Evolutionary conservation across 2,888 invertebrate species (phyloP), one percentile per base, ranked within the genome.

Genomic region (Parthenolecanium corni): DNA sequence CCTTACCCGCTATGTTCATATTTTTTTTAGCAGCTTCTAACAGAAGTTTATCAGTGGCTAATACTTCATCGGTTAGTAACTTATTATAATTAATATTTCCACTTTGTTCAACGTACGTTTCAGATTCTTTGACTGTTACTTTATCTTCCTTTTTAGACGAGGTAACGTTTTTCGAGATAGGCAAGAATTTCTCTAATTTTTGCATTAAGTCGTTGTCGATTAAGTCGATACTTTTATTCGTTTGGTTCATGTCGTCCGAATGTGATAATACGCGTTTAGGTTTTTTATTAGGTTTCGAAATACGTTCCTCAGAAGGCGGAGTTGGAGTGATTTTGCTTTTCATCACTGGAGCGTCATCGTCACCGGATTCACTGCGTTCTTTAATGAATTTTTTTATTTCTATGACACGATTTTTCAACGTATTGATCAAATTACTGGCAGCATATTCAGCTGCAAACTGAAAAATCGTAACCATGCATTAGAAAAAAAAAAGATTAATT

Each of bases 371-470:
- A 20, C 31, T 64, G 14, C 69, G 69, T 36, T 66, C 84, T 66
- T 80, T 77, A 68, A 83, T 79, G 66, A 83, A 76, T 69, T 83
- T 81, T 74, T 84, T 83, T 62, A 87, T 76, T 72, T 86, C 85
- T 25, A 83, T 78, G 51, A 89, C 82, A 76, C 85, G 87, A 71
- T 83, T 83, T 69, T 81, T 83, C 56, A 91, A 77, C 72, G 83
- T 88, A 72, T 86, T 84, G 67, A 92, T 84, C 18, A 94, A 78
- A 69, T 89, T 86, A 69, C 92, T 90, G 72, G 87, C 86, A 57
- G 90, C 90, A 76, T 88, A 94, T 72, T 93, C 89, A 20, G 93
- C 92, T 57, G 93, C 93, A 77, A 89, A 89, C 77, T 78, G 71
- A 54, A 73, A 73, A 68, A 64, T 66, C 67, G 69, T 67, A 52